Evolutionary conservation across 2,113 vertebrate genomes (phyloP).

Genomic region (Notechis scutatus): DNA sequence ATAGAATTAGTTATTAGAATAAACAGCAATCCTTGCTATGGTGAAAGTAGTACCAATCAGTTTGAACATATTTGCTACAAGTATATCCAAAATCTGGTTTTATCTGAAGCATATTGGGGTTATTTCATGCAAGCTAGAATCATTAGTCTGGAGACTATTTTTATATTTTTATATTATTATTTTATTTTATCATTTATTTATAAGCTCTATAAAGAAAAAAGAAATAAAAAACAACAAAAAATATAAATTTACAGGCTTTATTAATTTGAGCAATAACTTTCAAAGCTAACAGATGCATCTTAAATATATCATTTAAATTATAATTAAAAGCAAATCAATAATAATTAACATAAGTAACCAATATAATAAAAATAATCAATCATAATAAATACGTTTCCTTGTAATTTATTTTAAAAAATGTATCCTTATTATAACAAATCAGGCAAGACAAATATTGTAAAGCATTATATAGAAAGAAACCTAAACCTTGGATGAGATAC

Average conservation of each 20-base stretch:
- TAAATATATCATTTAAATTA: background rate
- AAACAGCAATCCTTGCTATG: background rate
- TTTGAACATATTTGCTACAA: background rate
- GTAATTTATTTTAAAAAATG: background rate
- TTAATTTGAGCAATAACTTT: background rate
- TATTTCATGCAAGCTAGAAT: background rate
- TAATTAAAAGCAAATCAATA: background rate
- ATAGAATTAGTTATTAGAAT: background rate
- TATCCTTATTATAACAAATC: background rate
- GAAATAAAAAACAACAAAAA: background rate
- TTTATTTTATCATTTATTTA: background rate
- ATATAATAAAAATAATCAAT: background rate
- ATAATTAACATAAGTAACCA: background rate
- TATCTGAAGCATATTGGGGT: background rate
- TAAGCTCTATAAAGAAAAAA: background rate
- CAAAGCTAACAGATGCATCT: background rate
- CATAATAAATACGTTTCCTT: background rate
- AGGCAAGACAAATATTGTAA: background rate
- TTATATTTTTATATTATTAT: background rate
- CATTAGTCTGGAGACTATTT: background rate
- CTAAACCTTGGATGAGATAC: background rate
- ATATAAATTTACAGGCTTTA: background rate
- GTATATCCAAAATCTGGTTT: background rate
- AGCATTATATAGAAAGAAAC: background rate
- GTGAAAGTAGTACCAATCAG: background rate